A percentile compares a stretch with the other conserved stretches of the same genome.
Evolutionary conservation across 1,140 invertebrate species (phyloP).

Genomic region (Scaptomyza graminum): DNA sequence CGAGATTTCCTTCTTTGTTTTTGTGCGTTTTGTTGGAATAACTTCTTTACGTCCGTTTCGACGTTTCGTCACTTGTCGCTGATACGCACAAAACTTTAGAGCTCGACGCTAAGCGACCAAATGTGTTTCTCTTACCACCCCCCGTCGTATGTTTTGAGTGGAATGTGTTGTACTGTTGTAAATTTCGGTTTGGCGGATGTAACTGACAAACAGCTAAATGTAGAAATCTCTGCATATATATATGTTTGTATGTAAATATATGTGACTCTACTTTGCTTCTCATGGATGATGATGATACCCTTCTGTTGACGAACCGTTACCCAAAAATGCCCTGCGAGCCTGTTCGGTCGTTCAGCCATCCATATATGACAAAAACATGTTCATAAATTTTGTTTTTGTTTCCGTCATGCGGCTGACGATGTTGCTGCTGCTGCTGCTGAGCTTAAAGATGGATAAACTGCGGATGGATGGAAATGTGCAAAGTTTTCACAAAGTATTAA

Average conservation of each 20-base stretch:
- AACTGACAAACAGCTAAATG: conserved; percentile 10
- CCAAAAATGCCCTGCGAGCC: conserved; percentile 12
- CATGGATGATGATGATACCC: not conserved
- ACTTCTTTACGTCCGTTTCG: not conserved
- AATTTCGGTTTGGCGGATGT: not conserved
- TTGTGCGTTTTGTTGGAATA: too few species aligned
- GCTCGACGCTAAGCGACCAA: conserved; percentile 27
- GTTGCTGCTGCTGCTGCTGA: conserved; percentile 39
- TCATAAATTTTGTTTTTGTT: conserved; percentile 64
- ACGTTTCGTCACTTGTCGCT: conserved; percentile 35
- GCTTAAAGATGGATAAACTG: conserved; percentile 57
- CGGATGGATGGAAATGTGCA: conserved; percentile 44
- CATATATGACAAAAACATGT: conserved; percentile 57
- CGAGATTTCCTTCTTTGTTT: conserved; percentile 18
- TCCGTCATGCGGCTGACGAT: conserved; percentile 46
- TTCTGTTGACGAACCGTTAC: not conserved
- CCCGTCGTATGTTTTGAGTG: not conserved
- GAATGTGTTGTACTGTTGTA: conserved; percentile 4
- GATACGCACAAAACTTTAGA: conserved; percentile 27
- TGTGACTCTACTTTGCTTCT: not conserved
- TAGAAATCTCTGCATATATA: not conserved
- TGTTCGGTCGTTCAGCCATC: conserved; percentile 28
- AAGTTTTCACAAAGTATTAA: conserved; percentile 69
- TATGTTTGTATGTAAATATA: not conserved
- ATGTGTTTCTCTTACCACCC: conserved; percentile 3